These are phyloP conservation scores for Amia ocellicauda DNA, from an alignment of 2,113 vertebrate genomes.

Conservation along the genomic window DNA sequence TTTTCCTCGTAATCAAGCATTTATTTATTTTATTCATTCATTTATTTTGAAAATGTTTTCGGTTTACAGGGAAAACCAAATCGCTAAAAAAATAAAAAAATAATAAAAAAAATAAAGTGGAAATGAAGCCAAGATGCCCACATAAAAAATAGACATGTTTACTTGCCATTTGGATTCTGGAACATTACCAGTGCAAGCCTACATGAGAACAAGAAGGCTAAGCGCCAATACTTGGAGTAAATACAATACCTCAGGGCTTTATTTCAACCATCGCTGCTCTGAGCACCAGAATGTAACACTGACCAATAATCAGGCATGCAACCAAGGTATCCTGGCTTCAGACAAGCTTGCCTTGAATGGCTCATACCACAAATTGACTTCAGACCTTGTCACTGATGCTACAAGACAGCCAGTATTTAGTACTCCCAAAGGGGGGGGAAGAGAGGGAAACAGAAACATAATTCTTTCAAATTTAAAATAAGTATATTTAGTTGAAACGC, in stretches of 20 bases:
- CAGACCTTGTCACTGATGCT: background rate
- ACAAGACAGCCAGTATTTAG: background rate
- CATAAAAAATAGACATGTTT: background rate
- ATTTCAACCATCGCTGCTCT: background rate
- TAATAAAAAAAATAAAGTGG: too few relatives aligned
- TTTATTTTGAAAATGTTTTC: too few relatives aligned
- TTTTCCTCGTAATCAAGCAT: too few relatives aligned
- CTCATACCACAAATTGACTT: background rate
- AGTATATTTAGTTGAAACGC: too few relatives aligned
- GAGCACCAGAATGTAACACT: background rate
- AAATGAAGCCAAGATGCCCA: too few relatives aligned
- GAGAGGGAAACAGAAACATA: too few relatives aligned
- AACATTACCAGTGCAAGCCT: background rate
- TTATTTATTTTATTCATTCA: too few relatives aligned
- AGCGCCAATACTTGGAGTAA: background rate
- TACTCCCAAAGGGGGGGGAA: background rate
- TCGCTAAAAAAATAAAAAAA: too few relatives aligned
- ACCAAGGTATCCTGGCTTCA: background rate
- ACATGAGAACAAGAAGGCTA: background rate
- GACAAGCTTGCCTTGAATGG: background rate
- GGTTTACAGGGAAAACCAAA: too few relatives aligned
- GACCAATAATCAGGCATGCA: slow-evolving; percentile 1
- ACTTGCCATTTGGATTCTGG: background rate
- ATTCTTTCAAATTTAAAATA: too few relatives aligned
- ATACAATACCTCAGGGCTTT: background rate